phyloP scores from a whole-genome alignment of 1,140 invertebrate species.

The Hypothenemus hampei region DNA sequence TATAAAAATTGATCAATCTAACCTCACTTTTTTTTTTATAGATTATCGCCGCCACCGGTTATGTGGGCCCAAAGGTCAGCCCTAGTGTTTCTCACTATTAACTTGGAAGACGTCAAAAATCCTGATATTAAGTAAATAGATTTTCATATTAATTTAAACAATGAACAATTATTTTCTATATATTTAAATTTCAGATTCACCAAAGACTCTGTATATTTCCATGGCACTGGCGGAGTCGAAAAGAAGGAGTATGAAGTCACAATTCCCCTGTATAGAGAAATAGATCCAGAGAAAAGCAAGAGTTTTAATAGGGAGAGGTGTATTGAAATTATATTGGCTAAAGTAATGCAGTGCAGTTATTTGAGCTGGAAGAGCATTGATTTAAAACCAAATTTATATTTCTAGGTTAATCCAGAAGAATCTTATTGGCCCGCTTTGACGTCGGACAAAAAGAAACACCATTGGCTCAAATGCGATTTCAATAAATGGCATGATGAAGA shows the following conservation, averaged over 20 bases:
- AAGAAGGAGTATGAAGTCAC: conserved; percentile 80
- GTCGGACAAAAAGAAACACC: conserved; percentile 83
- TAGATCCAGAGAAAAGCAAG: conserved; percentile 72
- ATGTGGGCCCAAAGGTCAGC: conserved; percentile 87
- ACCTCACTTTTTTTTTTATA: too few species aligned
- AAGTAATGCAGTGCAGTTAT: conserved; percentile 40
- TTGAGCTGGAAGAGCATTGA: too few species aligned
- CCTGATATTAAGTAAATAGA: conserved; percentile 64
- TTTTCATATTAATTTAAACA: neutral
- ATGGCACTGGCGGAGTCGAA: conserved; percentile 79
- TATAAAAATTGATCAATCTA: too few species aligned
- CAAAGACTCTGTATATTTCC: conserved; percentile 75
- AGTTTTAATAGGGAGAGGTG: conserved; percentile 62
- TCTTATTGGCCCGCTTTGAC: conserved; percentile 85
- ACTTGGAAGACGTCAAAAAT: conserved; percentile 83
- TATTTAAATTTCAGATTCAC: conserved; percentile 57
- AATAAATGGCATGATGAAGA: conserved; percentile 95
- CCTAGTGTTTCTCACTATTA: conserved; percentile 79
- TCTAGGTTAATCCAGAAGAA: conserved; percentile 60
- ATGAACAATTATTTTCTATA: neutral
- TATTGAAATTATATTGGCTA: conserved; percentile 69
- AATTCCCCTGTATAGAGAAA: conserved; percentile 75
- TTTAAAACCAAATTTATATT: too few species aligned
- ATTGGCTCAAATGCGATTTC: conserved; percentile 97
- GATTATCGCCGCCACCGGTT: conserved; percentile 65